phyloP scores from a whole-genome alignment of 2,888 invertebrate genomes.

The Ptilodon capucinus region DNA sequence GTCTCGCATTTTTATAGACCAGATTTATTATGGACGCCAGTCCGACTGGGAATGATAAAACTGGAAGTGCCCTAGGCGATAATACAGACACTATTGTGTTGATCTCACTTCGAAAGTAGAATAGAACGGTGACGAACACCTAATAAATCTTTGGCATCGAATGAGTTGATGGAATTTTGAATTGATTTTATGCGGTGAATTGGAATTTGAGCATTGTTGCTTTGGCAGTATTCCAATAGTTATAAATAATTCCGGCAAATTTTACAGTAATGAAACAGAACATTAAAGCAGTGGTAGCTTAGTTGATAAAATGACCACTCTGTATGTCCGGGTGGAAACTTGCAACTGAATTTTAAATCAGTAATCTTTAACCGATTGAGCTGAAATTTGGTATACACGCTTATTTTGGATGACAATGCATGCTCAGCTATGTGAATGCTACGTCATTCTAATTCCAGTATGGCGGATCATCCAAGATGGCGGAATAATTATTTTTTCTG shows the following conservation, averaged over 20 bases:
- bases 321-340: too few species aligned
- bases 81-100: slow-evolving; percentile 5
- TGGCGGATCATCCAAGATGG: too few species aligned
- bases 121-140: not conserved
- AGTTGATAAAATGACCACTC: too few species aligned
- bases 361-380: too few species aligned
- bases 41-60: slow-evolving; percentile 34
- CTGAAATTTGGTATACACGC: too few species aligned
- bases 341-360: too few species aligned
- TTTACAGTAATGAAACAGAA: too few species aligned
- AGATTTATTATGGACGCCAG: slow-evolving; percentile 49
- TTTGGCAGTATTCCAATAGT: not conserved
- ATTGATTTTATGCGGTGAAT: not conserved
- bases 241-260: not conserved
- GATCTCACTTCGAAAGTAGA: not conserved
- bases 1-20: slow-evolving; percentile 48
- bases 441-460: too few species aligned
- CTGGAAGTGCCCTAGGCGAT: slow-evolving; percentile 21
- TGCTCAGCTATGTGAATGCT: too few species aligned
- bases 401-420: too few species aligned
- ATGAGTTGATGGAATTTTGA: not conserved
- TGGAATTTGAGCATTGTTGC: not conserved
- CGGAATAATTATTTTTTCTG: too few species aligned
- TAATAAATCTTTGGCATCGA: not conserved
- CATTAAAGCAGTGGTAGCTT: too few species aligned